phyloP scores from a whole-genome alignment of 2,113 vertebrate species.

The Etia nguti region DNA sequence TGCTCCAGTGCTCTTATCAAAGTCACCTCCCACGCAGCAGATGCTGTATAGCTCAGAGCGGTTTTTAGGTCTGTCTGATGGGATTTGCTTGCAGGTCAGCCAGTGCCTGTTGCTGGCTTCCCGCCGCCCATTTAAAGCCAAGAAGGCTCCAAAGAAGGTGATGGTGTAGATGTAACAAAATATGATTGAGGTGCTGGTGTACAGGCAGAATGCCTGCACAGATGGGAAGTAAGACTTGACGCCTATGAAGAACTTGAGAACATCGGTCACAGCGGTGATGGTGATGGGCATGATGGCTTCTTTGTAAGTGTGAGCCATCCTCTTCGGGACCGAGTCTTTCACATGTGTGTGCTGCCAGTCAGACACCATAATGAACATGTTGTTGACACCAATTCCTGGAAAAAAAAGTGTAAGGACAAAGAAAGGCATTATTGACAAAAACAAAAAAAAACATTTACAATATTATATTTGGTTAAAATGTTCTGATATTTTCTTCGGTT shows the following conservation, averaged over 20 bases:
- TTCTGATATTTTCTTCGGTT: no score
- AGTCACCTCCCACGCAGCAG: slow-evolving; percentile 67
- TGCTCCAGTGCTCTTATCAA: slow-evolving; percentile 2
- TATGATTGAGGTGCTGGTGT: slow-evolving; percentile 75
- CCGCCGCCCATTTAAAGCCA: slow-evolving; percentile 76
- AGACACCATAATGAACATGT: slow-evolving; percentile 85
- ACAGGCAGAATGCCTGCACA: slow-evolving; percentile 77
- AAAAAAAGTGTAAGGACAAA: background rate
- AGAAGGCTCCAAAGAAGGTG: slow-evolving; percentile 78
- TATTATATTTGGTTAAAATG: no score
- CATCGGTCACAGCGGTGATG: slow-evolving; percentile 79
- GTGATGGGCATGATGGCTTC: slow-evolving; percentile 81
- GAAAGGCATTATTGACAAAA: no score
- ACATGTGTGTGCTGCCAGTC: slow-evolving; percentile 77
- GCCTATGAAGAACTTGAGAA: slow-evolving; percentile 83
- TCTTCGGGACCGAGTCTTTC: slow-evolving; percentile 18
- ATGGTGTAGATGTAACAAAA: slow-evolving; percentile 81
- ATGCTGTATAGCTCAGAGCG: background rate
- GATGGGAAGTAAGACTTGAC: slow-evolving; percentile 75
- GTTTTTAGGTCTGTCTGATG: background rate
- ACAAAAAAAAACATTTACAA: no score
- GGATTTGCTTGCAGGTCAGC: slow-evolving; percentile 68
- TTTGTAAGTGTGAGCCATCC: slow-evolving; percentile 70
- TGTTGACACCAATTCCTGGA: slow-evolving; percentile 81
- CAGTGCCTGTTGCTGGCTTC: slow-evolving; percentile 72